These are phyloP conservation scores for Zaprionus obscuricornis DNA, from an alignment of 2,888 invertebrate genomes.

Conservation along the genomic window DNA sequence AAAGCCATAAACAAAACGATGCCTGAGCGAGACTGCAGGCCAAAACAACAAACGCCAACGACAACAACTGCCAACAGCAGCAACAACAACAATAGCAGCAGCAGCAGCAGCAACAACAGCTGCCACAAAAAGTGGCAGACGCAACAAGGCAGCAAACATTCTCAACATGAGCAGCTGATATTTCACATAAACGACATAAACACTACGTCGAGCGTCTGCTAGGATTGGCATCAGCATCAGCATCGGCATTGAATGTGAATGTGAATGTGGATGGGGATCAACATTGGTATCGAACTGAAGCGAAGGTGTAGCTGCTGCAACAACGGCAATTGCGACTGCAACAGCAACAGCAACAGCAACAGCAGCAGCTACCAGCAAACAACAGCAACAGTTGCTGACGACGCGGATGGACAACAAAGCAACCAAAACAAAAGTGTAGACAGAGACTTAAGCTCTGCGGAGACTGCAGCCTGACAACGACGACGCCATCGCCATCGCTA, in stretches of 20 bases:
- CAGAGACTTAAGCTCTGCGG: too few relatives aligned
- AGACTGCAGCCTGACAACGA: slow-evolving; percentile 63
- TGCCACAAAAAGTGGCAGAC: slow-evolving; percentile 70
- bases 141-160: slow-evolving; percentile 75
- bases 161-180: slow-evolving; percentile 81
- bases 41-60: too few relatives aligned
- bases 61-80: too few relatives aligned
- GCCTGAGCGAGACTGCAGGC: slow-evolving; percentile 42
- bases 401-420: slow-evolving; percentile 78
- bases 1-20: slow-evolving; percentile 74
- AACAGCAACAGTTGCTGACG: too few relatives aligned
- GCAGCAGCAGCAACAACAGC: slow-evolving; percentile 28
- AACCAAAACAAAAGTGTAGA: slow-evolving; percentile 47
- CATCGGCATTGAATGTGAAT: slow-evolving; percentile 21
- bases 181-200: slow-evolving; percentile 82
- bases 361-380: slow-evolving; percentile 24
- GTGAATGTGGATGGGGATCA: too few relatives aligned
- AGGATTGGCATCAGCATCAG: slow-evolving; percentile 33
- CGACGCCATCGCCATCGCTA: slow-evolving; percentile 54
- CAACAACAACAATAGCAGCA: slow-evolving; percentile 30
- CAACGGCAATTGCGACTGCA: slow-evolving; percentile 36
- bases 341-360: slow-evolving; percentile 40
- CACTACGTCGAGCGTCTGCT: slow-evolving; percentile 60
- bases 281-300: too few relatives aligned
- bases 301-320: slow-evolving; percentile 61